A percentile compares a stretch with the other conserved stretches of the same genome.
Conservation (phyloP, 2,888 invertebrate genomes). For the Drosophila anomalata region DNA sequence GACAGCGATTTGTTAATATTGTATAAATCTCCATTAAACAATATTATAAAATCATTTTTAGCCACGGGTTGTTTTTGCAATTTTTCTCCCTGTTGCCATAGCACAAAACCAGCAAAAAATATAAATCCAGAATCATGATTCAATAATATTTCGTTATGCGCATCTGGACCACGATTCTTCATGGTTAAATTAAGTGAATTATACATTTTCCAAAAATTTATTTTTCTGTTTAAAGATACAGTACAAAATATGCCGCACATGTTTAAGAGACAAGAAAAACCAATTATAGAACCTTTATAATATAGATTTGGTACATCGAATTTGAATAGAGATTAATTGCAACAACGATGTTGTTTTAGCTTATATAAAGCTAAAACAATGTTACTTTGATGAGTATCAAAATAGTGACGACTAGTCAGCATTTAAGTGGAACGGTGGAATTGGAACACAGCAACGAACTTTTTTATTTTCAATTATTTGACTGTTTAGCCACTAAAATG, state of each 20-base stretch:
- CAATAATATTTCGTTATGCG: slow-evolving; percentile 10
- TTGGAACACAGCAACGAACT: no score
- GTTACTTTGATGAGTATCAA: no score
- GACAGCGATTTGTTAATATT: slow-evolving; percentile 73
- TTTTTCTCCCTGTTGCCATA: slow-evolving; percentile 92
- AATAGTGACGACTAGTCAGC: no score
- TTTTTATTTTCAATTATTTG: no score
- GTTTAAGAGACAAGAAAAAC: not conserved
- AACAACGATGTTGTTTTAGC: no score
- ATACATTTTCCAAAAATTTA: not conserved
- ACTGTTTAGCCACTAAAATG: no score
- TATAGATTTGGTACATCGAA: no score
- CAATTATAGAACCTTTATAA: no score
- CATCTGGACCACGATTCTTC: slow-evolving; percentile 62
- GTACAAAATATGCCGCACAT: slow-evolving; percentile 1
- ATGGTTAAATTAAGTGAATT: slow-evolving; percentile 30
- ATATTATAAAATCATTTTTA: slow-evolving; percentile 86
- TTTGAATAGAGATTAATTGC: no score
- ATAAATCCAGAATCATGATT: slow-evolving; percentile 36
- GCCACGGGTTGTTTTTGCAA: slow-evolving; percentile 89
- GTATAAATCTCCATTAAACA: slow-evolving; percentile 97
- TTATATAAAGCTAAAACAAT: no score
- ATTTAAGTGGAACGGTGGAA: no score
- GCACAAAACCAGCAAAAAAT: slow-evolving; percentile 86
- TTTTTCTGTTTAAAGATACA: not conserved